Base-by-base conservation (phyloP, 2,113 vertebrate genomes). In the Tupaia tana region DNA sequence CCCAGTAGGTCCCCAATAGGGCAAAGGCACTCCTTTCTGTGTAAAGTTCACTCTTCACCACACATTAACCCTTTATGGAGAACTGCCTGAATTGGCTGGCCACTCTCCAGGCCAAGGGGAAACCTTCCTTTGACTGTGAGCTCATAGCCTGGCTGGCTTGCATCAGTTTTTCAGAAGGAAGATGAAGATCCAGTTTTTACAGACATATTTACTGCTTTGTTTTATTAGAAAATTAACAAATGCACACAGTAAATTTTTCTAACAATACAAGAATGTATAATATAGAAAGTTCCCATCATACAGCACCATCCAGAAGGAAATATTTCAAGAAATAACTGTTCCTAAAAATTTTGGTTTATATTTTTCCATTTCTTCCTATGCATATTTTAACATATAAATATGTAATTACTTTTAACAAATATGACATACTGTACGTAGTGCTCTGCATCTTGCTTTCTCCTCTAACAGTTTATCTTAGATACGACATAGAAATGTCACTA, bases 361-460 rank as follows among this genome's bases (percentile, higher is more conserved):
- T 91, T 95, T 96, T 93, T 75, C 29, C 63, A 75, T 66, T 77
- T 95, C 15, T 96, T 94, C 58, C 89, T 92, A 70, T 90, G 96
- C 93, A 97, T 96, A 97, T 96, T 95, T 97, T 97, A 96, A 97
- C 95, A 97, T 97, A 97, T 85, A 97, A 97, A 95, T 97, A 96
- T 96, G 93, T 96, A 97, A 97, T 97, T 95, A 97, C 95, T 96
- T 93, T 95, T 89, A 97, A 91, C 86, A 80, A 96, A 97, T 96
- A 95, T 97, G 95, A 97, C 93, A 78, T 27, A 93, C 27, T 78
- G n/a, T 81, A 64, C 22, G 2, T 66, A 31, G 56, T 11, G 22
- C 84, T 82, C 75, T 80, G 89, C 59, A 74, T 88, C 86, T 91
- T 81, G 83, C 79, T 80, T 95, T 86, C 87, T 12, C 78, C 85